Evolutionary conservation across 2,797 vertebrate genomes (phyloP).

Genomic region (Acropternis orthonyx): DNA sequence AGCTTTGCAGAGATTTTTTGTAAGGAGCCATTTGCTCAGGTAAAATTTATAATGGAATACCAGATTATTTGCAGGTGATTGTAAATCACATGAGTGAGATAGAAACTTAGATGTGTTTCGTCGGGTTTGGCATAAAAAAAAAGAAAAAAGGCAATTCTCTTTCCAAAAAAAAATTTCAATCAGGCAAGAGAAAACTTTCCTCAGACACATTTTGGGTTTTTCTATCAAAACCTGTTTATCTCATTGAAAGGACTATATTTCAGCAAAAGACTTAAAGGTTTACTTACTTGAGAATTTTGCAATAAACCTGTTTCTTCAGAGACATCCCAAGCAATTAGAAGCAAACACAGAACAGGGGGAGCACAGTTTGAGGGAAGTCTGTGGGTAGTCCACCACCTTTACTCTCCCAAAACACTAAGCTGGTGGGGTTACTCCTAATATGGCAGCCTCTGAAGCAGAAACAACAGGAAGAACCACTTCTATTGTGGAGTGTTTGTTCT

Average conservation of each 20-base stretch:
- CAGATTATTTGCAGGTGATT: not conserved
- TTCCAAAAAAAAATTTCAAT: not conserved
- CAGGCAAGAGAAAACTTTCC: not conserved
- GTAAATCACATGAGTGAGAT: not conserved
- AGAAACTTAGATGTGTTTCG: not conserved
- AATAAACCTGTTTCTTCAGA: not conserved
- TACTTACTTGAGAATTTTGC: not conserved
- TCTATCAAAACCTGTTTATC: not conserved
- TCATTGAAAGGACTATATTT: not conserved
- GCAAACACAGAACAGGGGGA: not conserved
- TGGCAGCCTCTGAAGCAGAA: not conserved
- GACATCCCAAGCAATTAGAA: not conserved
- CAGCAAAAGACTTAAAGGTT: not conserved
- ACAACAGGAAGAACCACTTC: not conserved
- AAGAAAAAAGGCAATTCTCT: not conserved
- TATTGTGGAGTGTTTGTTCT: not conserved
- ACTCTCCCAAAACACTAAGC: not conserved
- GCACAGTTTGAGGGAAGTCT: not conserved
- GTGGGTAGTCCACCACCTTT: not conserved
- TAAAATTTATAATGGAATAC: not conserved
- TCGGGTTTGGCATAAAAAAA: not conserved
- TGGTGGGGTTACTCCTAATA: not conserved
- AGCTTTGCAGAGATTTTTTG: not conserved
- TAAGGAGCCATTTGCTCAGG: not conserved
- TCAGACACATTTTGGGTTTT: rapidly evolving